phyloP scores from a whole-genome alignment of 2,888 invertebrate species.

The Colostygia pectinataria region DNA sequence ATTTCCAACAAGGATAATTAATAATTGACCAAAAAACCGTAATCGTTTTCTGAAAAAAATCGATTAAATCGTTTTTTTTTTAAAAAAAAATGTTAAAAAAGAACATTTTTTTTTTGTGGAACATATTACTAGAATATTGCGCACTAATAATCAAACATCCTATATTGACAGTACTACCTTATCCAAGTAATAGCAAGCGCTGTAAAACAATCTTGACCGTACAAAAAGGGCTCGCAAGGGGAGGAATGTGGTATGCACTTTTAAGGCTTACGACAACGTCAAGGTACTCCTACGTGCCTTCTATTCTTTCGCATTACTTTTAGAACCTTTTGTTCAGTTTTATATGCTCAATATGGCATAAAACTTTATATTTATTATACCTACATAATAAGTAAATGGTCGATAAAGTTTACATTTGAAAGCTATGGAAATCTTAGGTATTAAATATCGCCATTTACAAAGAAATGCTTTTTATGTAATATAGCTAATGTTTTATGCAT shows the following conservation, averaged over 20 bases:
- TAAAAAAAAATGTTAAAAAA: too few relatives aligned
- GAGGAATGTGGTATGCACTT: constrained; percentile 79
- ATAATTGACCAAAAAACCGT: too few relatives aligned
- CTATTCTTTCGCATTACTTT: constrained; percentile 26
- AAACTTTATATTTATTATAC: constrained; percentile 1
- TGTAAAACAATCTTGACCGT: constrained; percentile 60
- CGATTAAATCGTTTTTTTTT: too few relatives aligned
- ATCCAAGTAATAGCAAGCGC: constrained; percentile 3
- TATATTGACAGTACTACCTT: background rate
- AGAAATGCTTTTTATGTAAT: background rate
- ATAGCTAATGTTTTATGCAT: background rate
- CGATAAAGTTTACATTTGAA: constrained; percentile 7
- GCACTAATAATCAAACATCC: too few relatives aligned
- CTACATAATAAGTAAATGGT: background rate
- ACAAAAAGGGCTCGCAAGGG: constrained; percentile 59
- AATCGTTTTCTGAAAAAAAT: too few relatives aligned
- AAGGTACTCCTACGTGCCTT: constrained; percentile 20
- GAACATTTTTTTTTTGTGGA: too few relatives aligned
- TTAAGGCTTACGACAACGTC: constrained; percentile 61
- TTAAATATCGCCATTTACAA: background rate
- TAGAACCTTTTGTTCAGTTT: constrained; percentile 9
- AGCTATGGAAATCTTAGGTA: background rate
- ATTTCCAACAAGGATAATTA: too few relatives aligned
- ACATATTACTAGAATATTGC: too few relatives aligned
- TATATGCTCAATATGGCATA: constrained; percentile 9